Evolutionary conservation across 2,797 vertebrate species (phyloP).

Genomic region (Avahi laniger): DNA sequence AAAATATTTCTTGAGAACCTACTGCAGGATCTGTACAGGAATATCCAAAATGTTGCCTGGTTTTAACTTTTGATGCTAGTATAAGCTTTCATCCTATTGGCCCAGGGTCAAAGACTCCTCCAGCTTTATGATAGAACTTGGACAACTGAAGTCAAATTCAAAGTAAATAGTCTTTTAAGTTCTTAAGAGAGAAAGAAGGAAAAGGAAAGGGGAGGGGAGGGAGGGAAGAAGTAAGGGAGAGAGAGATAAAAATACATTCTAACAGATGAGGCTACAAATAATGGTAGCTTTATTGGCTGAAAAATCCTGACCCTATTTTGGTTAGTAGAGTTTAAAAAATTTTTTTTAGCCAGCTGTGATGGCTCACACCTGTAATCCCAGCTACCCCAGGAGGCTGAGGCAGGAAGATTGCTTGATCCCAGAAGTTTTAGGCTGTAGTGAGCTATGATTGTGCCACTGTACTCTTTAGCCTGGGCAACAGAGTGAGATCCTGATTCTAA

Average conservation of each 20-base stretch:
- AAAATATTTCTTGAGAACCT: slow-evolving; percentile 8
- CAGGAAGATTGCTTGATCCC: neutral
- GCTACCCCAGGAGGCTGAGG: neutral
- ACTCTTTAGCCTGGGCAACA: neutral
- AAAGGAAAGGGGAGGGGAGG: neutral
- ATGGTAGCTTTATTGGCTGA: neutral
- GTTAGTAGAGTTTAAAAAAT: neutral
- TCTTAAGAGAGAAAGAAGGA: neutral
- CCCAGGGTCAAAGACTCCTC: neutral
- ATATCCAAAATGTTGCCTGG: neutral
- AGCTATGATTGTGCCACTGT: neutral
- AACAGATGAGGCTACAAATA: slow-evolving; percentile 27
- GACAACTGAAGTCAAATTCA: slow-evolving; percentile 7
- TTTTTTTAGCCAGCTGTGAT: neutral
- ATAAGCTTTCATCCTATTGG: neutral
- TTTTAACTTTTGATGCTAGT: neutral
- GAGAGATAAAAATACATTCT: slow-evolving; percentile 34
- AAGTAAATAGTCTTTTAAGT: neutral
- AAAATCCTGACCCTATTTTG: slow-evolving; percentile 53
- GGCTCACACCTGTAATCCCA: neutral
- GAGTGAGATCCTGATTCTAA: neutral
- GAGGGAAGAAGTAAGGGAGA: neutral
- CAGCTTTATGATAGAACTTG: neutral
- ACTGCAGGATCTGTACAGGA: neutral
- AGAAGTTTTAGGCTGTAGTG: neutral